Percentiles rank a stretch among this genome's conserved stretches.
Conservation (phyloP, 2,888 invertebrate genomes). For the Meiosimyza decipiens region DNA sequence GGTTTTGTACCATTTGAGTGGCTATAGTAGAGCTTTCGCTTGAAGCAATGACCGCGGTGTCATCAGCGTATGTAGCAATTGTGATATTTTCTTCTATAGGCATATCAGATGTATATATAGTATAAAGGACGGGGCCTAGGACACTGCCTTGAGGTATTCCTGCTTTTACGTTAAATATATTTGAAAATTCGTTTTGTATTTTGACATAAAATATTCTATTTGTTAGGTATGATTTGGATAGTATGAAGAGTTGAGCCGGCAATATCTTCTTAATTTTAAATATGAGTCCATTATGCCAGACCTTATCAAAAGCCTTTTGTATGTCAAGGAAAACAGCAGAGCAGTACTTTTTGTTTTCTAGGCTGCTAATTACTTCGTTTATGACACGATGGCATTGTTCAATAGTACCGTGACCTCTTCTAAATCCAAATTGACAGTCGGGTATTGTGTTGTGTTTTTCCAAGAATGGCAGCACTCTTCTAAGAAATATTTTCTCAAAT, state of each 20-base stretch:
- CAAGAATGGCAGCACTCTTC: constrained; percentile 4
- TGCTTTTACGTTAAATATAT: not conserved
- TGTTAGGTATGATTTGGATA: not conserved
- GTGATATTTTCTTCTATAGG: not conserved
- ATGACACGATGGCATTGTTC: no score
- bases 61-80: not conserved
- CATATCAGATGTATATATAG: constrained; percentile 5
- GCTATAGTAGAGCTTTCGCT: not conserved
- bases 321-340: no score
- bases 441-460: not conserved
- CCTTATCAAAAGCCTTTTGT: no score
- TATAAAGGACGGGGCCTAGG: not conserved
- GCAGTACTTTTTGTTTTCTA: no score
- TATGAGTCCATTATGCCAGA: not conserved
- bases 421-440: constrained; percentile 19
- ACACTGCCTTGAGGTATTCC: not conserved
- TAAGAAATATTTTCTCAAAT: constrained; percentile 4
- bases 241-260: not conserved
- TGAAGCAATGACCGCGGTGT: not conserved
- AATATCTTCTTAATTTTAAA: constrained; percentile 2
- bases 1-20: not conserved
- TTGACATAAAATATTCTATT: not conserved
- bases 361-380: not conserved
- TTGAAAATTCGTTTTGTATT: no score
- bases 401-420: constrained; percentile 6